Base-by-base conservation (phyloP, 2,113 vertebrate species). In the Athene cunicularia region DNA sequence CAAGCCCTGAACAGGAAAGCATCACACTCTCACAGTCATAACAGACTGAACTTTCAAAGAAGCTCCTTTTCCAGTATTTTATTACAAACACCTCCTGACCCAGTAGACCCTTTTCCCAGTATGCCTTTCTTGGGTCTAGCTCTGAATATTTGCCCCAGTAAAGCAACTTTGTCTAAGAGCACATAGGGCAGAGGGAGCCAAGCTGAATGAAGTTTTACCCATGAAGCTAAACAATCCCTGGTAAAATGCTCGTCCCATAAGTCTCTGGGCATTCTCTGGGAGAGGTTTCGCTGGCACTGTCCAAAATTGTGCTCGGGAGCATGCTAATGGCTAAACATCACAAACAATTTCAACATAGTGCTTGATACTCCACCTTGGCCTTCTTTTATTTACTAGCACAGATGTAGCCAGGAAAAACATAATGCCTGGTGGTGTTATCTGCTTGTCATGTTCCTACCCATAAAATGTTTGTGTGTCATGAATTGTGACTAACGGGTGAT, bases 371-470 rank as follows among this genome's bases (percentile, higher is more conserved):
- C 45, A 68, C 74, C 71, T 97, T 83, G 59, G 30, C 80, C 71
- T 80, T 33, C 45, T 86, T 80, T 80, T 88, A 72, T 95, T 94
- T 74, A n/a, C 86, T 16, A 83, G 80, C 91, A 73, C 88, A 83
- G 86, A 90, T 95, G 91, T 20, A 88, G 67, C 71, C 88, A 88
- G 86, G 50, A 58, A 64, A 90, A 92, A 56, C 71, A 74, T 7
- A 14, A 6, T 80, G 37, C 71, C 91, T 90, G 35, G 23, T 68
- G 74, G 28, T 86, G 66, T 70, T 93, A 28, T 56, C 71, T 95
- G 82, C 71, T 92, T 76, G 75, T 83, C 67, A 0, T 64, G 41
- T 22, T 47, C 70, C 80, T 94, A 53, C 86, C 80, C 93, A 67
- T 82, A 35, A 39, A 63, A 35, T 33, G 76, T 84, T 60, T 28